Conservation (phyloP, 2,113 vertebrate genomes). For the Muscicapa adusta region DNA sequence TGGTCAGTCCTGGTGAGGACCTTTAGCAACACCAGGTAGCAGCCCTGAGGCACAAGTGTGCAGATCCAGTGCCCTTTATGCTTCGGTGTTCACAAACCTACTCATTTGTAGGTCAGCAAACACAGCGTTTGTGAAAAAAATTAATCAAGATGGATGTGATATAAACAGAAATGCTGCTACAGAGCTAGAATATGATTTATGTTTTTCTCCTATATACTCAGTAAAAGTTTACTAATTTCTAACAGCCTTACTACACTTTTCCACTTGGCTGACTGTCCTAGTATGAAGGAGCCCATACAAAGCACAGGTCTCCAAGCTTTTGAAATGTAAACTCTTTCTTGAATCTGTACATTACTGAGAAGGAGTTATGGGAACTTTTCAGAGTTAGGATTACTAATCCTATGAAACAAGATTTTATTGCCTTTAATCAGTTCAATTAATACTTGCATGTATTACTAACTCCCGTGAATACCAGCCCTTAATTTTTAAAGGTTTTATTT, state of each 20-base stretch:
- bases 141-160: background rate
- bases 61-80: background rate
- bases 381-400: background rate
- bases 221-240: background rate
- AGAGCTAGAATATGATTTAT: background rate
- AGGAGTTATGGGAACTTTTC: background rate
- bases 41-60: background rate
- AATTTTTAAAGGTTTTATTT: background rate
- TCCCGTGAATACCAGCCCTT: background rate
- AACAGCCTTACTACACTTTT: background rate
- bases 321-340: background rate
- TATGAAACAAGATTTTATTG: background rate
- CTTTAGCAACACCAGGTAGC: background rate
- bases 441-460: background rate
- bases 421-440: background rate
- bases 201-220: background rate
- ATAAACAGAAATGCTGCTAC: background rate
- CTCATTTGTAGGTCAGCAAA: background rate
- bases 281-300: background rate
- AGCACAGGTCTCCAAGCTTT: background rate
- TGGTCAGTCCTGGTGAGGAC: rapidly evolving
- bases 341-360: background rate
- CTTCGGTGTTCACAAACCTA: background rate
- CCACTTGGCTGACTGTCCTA: background rate
- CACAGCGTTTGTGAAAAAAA: rapidly evolving